Percentiles rank a stretch among this genome's conserved stretches.
These are phyloP conservation scores for Pteronotus mesoamericanus DNA, from an alignment of 2,797 vertebrate species.

Conservation along the genomic window DNA sequence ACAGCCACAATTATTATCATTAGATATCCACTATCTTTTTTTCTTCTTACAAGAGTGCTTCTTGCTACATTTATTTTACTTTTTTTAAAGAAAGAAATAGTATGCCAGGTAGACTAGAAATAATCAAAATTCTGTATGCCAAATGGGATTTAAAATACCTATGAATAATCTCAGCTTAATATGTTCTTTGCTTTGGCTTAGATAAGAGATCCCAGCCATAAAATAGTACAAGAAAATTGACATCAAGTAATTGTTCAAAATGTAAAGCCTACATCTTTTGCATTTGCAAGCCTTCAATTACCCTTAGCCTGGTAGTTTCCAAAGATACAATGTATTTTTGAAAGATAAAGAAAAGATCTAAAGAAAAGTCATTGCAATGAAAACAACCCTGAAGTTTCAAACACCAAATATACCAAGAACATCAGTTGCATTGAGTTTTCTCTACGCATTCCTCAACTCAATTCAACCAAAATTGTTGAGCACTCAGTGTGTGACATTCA, in stretches of 20 bases:
- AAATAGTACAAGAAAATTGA: slow-evolving; percentile 70
- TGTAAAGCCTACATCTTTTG: slow-evolving; percentile 67
- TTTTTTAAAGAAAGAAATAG: slow-evolving; percentile 35
- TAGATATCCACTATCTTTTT: background rate
- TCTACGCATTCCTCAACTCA: background rate
- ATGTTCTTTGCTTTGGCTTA: slow-evolving; percentile 73
- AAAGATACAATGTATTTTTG: slow-evolving; percentile 57
- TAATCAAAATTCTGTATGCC: slow-evolving; percentile 64
- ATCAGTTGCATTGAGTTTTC: background rate
- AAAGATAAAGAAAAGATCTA: slow-evolving; percentile 60
- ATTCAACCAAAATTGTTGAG: background rate
- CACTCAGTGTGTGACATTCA: background rate
- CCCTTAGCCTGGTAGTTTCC: slow-evolving; percentile 65
- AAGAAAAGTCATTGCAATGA: slow-evolving; percentile 56
- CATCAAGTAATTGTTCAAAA: slow-evolving; percentile 71
- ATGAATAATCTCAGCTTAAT: slow-evolving; percentile 75
- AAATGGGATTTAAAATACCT: slow-evolving; percentile 65
- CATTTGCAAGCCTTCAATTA: slow-evolving; percentile 73
- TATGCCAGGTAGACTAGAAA: slow-evolving; percentile 22
- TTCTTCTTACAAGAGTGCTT: background rate
- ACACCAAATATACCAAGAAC: background rate
- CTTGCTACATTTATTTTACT: slow-evolving; percentile 50
- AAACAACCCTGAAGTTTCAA: slow-evolving; percentile 43
- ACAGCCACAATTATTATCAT: slow-evolving; percentile 6
- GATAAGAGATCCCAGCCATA: slow-evolving; percentile 70